Conservation (phyloP, 2,888 invertebrate genomes). For the Synanthedon myopaeformis region DNA sequence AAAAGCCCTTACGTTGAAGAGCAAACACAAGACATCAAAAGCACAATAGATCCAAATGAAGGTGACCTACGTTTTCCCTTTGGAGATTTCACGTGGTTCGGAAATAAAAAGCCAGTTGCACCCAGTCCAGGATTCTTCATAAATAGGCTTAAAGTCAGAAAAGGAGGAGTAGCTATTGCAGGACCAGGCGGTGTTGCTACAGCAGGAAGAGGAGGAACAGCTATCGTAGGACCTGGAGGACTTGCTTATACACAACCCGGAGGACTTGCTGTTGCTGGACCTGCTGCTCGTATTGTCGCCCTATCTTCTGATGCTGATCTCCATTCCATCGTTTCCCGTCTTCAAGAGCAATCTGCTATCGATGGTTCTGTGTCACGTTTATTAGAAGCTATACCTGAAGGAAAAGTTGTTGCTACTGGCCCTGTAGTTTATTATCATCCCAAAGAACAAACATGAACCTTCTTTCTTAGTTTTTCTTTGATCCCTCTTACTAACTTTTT, state of each 20-base stretch:
- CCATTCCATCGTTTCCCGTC: constrained; percentile 58
- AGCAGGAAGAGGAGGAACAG: constrained; percentile 82
- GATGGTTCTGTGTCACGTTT: constrained; percentile 46
- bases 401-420: constrained; percentile 79
- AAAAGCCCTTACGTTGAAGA: constrained; percentile 19
- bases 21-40: constrained; percentile 24
- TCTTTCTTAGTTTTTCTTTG: constrained; percentile 16
- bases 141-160: constrained; percentile 75
- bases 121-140: constrained; percentile 76
- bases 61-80: constrained; percentile 37
- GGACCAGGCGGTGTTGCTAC: constrained; percentile 87
- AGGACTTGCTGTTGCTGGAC: constrained; percentile 81
- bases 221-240: constrained; percentile 84
- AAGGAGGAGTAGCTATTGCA: constrained; percentile 84
- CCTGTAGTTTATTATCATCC: constrained; percentile 78
- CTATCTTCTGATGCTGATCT: constrained; percentile 73
- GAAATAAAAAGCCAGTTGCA: constrained; percentile 35
- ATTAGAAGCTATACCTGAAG: constrained; percentile 70
- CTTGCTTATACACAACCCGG: constrained; percentile 81
- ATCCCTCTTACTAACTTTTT: constrained; percentile 14
- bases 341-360: constrained; percentile 38
- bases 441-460: constrained; percentile 32
- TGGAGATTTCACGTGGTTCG: constrained; percentile 32
- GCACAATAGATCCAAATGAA: constrained; percentile 19
- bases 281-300: constrained; percentile 77